phyloP scores from a whole-genome alignment of 2,113 vertebrate genomes.

The Aphelocoma coerulescens region DNA sequence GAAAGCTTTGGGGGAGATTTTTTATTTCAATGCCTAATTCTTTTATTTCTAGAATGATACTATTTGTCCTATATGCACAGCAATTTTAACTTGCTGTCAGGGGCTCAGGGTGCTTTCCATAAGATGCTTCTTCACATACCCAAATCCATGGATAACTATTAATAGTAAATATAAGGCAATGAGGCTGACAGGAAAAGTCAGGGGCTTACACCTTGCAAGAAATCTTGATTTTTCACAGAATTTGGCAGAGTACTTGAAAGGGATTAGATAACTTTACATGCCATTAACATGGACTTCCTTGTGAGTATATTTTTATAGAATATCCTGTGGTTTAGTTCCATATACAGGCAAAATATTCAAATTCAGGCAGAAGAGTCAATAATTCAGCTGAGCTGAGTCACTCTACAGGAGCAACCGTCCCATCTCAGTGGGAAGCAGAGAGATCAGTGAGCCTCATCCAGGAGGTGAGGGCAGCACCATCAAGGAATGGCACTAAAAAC shows the following conservation, averaged over 20 bases:
- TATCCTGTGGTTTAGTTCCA: not conserved
- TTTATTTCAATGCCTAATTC: not conserved
- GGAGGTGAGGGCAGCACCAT: not conserved
- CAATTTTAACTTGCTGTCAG: not conserved
- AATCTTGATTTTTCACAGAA: not conserved
- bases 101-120: not conserved
- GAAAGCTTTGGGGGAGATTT: not conserved
- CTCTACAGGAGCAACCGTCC: not conserved
- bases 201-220: not conserved
- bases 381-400: conserved; percentile 22
- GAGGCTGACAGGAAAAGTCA: not conserved
- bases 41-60: not conserved
- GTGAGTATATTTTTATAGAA: not conserved
- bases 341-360: not conserved
- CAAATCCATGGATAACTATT: not conserved
- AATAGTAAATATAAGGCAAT: not conserved
- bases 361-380: not conserved
- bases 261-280: not conserved
- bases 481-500: not conserved
- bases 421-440: not conserved
- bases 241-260: not conserved
- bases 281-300: not conserved
- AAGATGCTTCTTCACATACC: not conserved
- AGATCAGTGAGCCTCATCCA: not conserved
- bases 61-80: not conserved